These are phyloP conservation scores for Dorcus parallelipipedus DNA, from an alignment of 2,888 invertebrate genomes.

Conservation along the genomic window DNA sequence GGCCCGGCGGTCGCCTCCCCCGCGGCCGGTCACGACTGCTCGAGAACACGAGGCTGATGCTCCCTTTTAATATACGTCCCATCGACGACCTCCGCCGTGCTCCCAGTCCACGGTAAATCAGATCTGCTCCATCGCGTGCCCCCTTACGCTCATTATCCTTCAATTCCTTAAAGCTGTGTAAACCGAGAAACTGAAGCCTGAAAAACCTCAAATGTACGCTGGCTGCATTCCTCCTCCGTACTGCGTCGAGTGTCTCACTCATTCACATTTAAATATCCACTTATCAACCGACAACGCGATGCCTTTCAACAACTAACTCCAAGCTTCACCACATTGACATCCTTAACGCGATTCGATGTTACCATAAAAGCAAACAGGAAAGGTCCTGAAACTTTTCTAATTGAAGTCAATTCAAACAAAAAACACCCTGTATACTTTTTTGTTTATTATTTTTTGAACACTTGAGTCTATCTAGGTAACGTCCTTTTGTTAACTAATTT, in stretches of 20 bases:
- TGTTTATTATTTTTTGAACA: no score
- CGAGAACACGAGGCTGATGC: slow-evolving; percentile 45
- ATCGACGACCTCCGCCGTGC: slow-evolving; percentile 35
- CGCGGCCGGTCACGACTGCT: slow-evolving; percentile 49
- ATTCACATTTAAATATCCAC: no score
- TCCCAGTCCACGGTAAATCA: slow-evolving; percentile 33
- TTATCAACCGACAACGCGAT: no score
- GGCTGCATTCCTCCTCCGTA: neutral
- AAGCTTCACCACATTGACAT: no score
- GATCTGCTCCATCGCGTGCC: slow-evolving; percentile 29
- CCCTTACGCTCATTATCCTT: slow-evolving; percentile 25
- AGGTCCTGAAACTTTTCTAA: no score
- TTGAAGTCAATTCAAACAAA: no score
- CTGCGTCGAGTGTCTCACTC: neutral
- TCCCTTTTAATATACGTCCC: slow-evolving; percentile 43
- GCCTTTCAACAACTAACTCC: no score
- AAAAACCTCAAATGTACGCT: neutral
- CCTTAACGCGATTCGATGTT: no score
- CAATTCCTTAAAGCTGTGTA: slow-evolving; percentile 23
- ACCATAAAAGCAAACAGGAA: no score
- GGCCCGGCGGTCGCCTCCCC: slow-evolving; percentile 43
- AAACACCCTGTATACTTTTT: no score
- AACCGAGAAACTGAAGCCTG: neutral
- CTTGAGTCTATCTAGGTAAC: no score
- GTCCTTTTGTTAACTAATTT: no score